Conservation (phyloP, 2,888 invertebrate genomes). For the Zygogramma bicolorata region DNA sequence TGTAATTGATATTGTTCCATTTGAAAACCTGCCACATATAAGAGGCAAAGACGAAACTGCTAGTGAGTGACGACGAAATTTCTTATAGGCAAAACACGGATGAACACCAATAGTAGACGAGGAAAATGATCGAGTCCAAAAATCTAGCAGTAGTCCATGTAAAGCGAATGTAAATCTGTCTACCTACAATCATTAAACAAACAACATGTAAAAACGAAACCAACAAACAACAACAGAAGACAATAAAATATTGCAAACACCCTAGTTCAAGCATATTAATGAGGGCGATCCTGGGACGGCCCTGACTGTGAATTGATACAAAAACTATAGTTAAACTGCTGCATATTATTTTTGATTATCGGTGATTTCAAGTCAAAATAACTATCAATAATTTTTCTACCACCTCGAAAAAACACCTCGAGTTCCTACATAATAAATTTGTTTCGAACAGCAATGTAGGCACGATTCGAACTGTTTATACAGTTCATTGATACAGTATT, state of each 20-base stretch:
- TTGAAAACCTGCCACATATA: neutral
- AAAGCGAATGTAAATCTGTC: neutral
- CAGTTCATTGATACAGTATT: neutral
- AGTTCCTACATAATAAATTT: neutral
- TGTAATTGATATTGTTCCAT: neutral
- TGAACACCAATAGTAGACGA: neutral
- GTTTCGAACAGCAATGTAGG: neutral
- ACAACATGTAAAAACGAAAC: conserved; percentile 13
- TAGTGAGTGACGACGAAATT: neutral
- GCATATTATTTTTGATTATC: neutral
- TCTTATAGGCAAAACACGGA: neutral
- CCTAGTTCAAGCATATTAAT: neutral
- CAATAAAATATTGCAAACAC: conserved; percentile 17
- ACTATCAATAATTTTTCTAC: neutral
- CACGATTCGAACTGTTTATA: neutral
- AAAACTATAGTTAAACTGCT: too few relatives aligned
- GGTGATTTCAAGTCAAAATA: neutral
- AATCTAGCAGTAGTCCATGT: neutral
- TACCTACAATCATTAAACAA: neutral
- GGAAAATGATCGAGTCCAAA: neutral
- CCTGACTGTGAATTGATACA: too few relatives aligned
- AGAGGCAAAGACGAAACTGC: neutral
- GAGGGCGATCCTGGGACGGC: neutral
- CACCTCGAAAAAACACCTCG: neutral
- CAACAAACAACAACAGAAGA: conserved; percentile 8